A percentile compares a stretch with the other conserved stretches of the same genome.
Evolutionary conservation across 2,797 vertebrate species (phyloP).

Genomic region (Sebastiscus tertius): DNA sequence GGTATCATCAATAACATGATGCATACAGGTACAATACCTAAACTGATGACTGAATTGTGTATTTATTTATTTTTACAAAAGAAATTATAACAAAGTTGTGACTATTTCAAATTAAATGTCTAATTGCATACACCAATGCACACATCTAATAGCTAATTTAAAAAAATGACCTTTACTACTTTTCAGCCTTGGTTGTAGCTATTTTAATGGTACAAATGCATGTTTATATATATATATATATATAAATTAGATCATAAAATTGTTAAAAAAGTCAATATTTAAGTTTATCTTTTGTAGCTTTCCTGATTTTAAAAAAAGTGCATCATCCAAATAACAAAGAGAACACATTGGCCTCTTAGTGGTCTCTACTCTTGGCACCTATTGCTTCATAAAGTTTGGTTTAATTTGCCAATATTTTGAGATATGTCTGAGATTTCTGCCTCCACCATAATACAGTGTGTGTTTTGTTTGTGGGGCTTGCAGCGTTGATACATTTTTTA

Average conservation of each 20-base stretch:
- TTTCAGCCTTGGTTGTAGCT: background rate
- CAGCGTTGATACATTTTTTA: too few relatives aligned
- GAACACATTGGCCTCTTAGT: too few relatives aligned
- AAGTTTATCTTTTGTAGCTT: background rate
- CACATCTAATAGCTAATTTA: too few relatives aligned
- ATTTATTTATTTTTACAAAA: too few relatives aligned
- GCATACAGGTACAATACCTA: too few relatives aligned
- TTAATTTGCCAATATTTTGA: background rate
- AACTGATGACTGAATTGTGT: too few relatives aligned
- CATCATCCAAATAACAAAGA: too few relatives aligned
- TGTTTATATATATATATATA: background rate
- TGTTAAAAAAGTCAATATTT: background rate
- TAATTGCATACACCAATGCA: too few relatives aligned
- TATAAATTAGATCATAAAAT: accelerated
- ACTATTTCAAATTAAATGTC: too few relatives aligned
- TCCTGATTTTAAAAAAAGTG: background rate
- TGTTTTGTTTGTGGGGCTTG: background rate
- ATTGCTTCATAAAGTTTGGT: background rate
- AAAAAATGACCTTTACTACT: background rate
- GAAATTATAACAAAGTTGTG: too few relatives aligned
- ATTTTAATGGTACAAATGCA: background rate
- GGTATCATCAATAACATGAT: too few relatives aligned
- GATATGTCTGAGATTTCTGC: background rate
- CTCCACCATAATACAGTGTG: background rate
- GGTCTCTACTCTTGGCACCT: too few relatives aligned